Base-by-base conservation (phyloP, 2,113 vertebrate genomes). In the Cheilinus undulatus region DNA sequence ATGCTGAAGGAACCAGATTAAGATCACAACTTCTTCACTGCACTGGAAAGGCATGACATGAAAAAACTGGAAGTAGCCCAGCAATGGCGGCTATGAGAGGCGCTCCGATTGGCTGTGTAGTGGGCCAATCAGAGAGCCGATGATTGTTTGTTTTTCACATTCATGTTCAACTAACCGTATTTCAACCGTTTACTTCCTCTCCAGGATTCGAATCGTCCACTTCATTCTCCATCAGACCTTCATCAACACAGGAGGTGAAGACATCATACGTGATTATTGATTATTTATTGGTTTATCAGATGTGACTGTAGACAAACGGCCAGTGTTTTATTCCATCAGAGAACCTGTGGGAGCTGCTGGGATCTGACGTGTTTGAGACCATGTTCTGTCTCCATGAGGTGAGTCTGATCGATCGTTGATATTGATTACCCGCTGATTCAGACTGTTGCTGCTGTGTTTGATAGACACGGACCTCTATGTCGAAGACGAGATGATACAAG, bases 381-480 rank as follows among this genome's bases (percentile, higher is more conserved):
- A 83, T 59, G 0, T 99, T 98, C 74, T 95, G 96, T 28, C 92
- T 98, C 60, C 97, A 99, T 28, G 84, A 96, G 93, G 96, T 98
- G 84, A 94, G 91, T 0, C 20, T n/a, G 51, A 61, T 10, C 7
- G 26, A 12, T 50, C 4, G 10, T 10, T 10, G 10, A 10, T 10
- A 34, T 6, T 10, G 10, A 34, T 34, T 10, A 34, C 5, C 32
- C 32, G 10, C 32, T 34, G 32, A 34, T 40, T 40, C 11, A 12
- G 5, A 40, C 12, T 34, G 15, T 12, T 17, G 2, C 38, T 40
- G 11, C 12, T 17, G 12, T 40, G 38, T 10, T 34, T 34, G 32
- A 32, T 32, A n/a, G n/a, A n/a, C n/a, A n/a, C n/a, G n/a, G n/a
- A n/a, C n/a, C n/a, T n/a, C n/a, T n/a, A n/a, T n/a, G n/a, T n/a